Evolutionary conservation across 1,140 invertebrate genomes (phyloP).

Genomic region (Forficula auricularia): DNA sequence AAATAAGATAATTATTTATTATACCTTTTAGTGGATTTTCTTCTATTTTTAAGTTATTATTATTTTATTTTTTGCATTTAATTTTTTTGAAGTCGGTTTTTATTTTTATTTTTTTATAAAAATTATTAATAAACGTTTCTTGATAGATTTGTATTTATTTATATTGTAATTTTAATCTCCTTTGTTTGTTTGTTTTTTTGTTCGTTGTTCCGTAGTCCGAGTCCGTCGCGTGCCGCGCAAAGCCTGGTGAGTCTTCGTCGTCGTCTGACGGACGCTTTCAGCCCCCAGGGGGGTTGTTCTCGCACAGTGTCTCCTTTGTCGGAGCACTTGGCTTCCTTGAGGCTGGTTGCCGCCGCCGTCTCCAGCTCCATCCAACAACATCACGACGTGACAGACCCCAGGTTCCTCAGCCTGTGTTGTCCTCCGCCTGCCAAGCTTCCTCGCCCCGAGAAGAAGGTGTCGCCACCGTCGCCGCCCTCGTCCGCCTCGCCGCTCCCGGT

Average conservation of each 20-base stretch:
- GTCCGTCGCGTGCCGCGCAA: slow-evolving; percentile 11
- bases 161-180: too few species aligned
- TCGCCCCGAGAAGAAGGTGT: too few species aligned
- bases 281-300: slow-evolving; percentile 10
- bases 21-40: too few species aligned
- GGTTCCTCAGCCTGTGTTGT: slow-evolving; percentile 5
- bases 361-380: neutral
- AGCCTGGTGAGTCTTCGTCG: slow-evolving; percentile 11
- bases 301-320: neutral
- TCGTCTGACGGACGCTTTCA: slow-evolving; percentile 10
- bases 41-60: too few species aligned
- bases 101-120: too few species aligned
- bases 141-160: too few species aligned
- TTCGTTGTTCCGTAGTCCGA: slow-evolving; percentile 5
- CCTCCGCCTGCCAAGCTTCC: neutral
- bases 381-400: slow-evolving; percentile 11
- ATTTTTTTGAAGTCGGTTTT: too few species aligned
- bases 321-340: neutral
- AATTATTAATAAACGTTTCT: too few species aligned
- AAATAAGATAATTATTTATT: too few species aligned
- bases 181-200: too few species aligned
- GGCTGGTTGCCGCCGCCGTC: neutral
- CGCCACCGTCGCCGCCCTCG: neutral
- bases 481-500: neutral
- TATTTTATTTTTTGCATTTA: too few species aligned